Conservation (phyloP, 64 coral and sea anemone genomes). For the Orbicella faveolata region DNA sequence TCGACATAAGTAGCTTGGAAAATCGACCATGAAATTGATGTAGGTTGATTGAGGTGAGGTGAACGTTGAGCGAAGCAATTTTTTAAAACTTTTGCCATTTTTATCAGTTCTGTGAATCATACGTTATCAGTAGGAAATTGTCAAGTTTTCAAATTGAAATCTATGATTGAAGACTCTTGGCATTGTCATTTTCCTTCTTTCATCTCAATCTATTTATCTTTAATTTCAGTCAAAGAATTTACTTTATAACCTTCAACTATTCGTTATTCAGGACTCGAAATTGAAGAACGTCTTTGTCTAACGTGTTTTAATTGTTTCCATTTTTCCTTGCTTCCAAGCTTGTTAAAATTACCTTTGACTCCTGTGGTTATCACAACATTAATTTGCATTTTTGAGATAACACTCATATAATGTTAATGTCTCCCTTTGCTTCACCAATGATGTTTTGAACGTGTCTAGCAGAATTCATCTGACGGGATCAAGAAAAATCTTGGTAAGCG, state of each 20-base stretch:
- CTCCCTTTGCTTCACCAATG: background rate
- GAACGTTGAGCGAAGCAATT: no score
- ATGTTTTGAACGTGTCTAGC: background rate
- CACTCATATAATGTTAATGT: background rate
- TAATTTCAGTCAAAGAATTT: background rate
- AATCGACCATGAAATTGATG: no score
- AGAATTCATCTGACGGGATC: background rate
- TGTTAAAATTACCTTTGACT: background rate
- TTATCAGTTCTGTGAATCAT: background rate
- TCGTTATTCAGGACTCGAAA: background rate
- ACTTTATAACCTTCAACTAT: background rate
- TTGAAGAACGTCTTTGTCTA: background rate
- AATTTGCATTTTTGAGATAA: constrained; percentile 10
- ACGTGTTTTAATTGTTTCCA: background rate
- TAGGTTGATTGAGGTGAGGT: no score
- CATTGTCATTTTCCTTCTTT: background rate
- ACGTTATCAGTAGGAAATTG: background rate
- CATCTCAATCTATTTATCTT: background rate
- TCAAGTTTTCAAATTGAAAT: background rate
- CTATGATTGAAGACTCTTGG: background rate
- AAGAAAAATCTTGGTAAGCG: constrained; percentile 8
- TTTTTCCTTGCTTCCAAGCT: background rate
- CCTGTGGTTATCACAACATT: background rate
- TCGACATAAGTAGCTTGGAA: no score
- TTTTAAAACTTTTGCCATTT: no score